phyloP scores from a whole-genome alignment of 2,888 invertebrate species.

The Hipparchia sbordonii region DNA sequence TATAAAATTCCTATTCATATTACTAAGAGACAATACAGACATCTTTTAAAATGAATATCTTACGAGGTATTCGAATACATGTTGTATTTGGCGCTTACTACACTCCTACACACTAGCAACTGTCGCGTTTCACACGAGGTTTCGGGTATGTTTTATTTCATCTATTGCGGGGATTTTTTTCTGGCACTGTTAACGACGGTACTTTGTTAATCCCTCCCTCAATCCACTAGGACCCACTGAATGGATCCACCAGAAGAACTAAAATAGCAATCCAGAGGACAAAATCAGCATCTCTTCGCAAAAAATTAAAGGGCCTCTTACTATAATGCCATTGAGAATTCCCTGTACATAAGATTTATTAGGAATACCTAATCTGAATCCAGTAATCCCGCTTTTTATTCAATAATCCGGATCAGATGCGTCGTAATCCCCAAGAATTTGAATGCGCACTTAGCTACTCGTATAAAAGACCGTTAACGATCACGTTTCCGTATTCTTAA shows the following conservation, averaged over 20 bases:
- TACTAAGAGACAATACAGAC: no score
- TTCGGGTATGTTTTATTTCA: no score
- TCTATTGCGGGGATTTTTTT: no score
- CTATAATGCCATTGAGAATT: neutral
- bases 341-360: constrained; percentile 15
- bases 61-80: no score
- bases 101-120: no score
- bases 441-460: neutral
- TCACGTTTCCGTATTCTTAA: neutral
- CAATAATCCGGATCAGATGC: constrained; percentile 23
- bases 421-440: constrained; percentile 24
- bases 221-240: no score
- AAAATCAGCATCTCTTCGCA: neutral
- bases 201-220: no score
- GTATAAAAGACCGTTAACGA: constrained; percentile 3
- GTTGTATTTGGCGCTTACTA: no score
- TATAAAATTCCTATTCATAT: no score
- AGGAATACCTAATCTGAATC: constrained; percentile 19
- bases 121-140: no score
- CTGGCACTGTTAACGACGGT: no score
- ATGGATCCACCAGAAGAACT: neutral
- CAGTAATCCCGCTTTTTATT: constrained; percentile 17
- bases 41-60: no score
- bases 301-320: neutral
- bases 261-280: neutral